phyloP scores from a whole-genome alignment of 2,113 vertebrate genomes.

The Potamarius usumacintae region DNA sequence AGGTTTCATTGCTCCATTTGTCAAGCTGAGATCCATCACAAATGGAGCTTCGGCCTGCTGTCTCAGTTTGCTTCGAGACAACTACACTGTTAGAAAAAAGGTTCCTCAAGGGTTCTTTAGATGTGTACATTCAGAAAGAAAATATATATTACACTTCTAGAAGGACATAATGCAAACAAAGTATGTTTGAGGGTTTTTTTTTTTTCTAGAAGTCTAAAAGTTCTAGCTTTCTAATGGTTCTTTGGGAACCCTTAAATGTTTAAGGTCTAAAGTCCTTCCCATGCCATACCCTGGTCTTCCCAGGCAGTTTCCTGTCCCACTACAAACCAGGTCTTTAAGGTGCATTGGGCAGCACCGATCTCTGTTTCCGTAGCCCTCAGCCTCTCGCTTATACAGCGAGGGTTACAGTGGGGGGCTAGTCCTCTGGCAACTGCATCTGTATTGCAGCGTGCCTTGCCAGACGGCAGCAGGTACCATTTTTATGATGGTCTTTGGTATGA shows the following conservation, averaged over 20 bases:
- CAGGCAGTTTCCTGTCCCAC: too few species aligned
- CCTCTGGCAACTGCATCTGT: too few species aligned
- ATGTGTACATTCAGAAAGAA: not conserved
- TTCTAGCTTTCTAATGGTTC: not conserved
- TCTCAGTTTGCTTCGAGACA: not conserved
- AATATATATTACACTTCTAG: not conserved
- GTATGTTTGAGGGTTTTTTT: not conserved
- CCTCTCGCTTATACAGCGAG: too few species aligned
- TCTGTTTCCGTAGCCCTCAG: too few species aligned
- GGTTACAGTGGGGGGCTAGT: too few species aligned
- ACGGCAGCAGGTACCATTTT: too few species aligned
- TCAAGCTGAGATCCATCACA: not conserved
- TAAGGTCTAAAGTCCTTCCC: too few species aligned
- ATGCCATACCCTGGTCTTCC: too few species aligned
- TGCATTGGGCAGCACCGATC: too few species aligned
- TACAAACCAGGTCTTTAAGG: too few species aligned
- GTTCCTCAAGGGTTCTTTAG: not conserved
- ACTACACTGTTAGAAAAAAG: not conserved
- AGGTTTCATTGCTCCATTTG: slow-evolving; percentile 6
- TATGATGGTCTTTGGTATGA: too few species aligned
- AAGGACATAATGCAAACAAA: not conserved
- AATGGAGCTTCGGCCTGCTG: not conserved
- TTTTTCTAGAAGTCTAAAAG: not conserved
- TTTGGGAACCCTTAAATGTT: not conserved
- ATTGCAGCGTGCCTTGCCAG: too few species aligned